These are phyloP conservation scores for Hydropsyche tenuis DNA, from an alignment of 1,140 invertebrate genomes.

Conservation along the genomic window DNA sequence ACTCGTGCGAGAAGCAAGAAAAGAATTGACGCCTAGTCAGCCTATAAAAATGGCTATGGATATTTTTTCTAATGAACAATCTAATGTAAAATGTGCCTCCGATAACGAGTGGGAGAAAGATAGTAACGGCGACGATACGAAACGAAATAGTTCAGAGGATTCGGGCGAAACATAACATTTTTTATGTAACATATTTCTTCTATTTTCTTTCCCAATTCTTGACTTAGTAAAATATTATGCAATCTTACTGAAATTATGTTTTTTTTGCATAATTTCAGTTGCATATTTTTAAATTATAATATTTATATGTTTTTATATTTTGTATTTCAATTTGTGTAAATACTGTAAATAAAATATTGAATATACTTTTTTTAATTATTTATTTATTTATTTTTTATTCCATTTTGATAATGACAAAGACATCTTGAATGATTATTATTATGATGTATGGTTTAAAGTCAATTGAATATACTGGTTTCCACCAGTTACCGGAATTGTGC, in stretches of 20 bases:
- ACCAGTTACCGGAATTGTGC: no score
- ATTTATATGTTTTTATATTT: no score
- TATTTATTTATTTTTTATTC: no score
- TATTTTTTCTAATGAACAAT: constrained; percentile 45
- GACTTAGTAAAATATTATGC: not conserved
- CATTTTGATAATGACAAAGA: no score
- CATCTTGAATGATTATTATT: no score
- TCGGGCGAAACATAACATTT: not conserved
- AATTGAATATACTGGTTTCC: no score
- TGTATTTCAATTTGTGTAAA: no score
- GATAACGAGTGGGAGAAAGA: constrained; percentile 45
- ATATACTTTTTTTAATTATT: no score
- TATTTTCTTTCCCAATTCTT: not conserved
- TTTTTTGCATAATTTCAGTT: not conserved
- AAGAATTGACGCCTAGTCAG: constrained; percentile 41
- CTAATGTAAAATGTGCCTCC: constrained; percentile 22
- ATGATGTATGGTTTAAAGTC: no score
- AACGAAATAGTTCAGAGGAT: constrained; percentile 13
- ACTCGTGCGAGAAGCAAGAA: constrained; percentile 46
- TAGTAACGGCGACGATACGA: constrained; percentile 27
- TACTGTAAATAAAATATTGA: no score
- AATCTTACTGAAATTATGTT: not conserved
- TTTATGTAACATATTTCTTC: no score
- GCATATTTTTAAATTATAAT: no score
- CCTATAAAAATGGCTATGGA: constrained; percentile 49